These are phyloP conservation scores for Nothoprocta pentlandii DNA, from an alignment of 2,113 vertebrate species.

Conservation along the genomic window DNA sequence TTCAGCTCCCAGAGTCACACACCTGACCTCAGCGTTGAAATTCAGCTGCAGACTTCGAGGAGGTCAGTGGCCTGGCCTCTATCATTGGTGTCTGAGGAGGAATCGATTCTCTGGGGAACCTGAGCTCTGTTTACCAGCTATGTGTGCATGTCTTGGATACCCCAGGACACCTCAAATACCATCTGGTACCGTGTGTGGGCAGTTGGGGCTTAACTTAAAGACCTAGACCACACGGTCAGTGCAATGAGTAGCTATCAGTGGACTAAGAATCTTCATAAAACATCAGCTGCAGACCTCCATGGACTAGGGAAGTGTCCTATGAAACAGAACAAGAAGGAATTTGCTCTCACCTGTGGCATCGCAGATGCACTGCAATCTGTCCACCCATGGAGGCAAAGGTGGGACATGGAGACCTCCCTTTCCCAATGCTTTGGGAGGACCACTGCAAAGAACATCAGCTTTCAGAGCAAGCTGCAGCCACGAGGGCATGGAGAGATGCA, in stretches of 20 bases:
- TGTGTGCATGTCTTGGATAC: accelerated
- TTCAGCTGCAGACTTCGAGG: neutral
- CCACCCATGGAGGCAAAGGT: neutral
- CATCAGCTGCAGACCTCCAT: neutral
- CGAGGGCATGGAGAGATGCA: neutral
- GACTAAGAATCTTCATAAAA: neutral
- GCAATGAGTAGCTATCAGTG: neutral
- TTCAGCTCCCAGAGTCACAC: neutral
- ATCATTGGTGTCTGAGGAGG: neutral
- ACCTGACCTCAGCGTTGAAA: accelerated
- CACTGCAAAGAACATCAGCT: accelerated
- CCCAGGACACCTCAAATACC: neutral
- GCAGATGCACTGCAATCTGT: neutral
- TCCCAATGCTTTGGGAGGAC: neutral
- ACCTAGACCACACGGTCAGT: no score
- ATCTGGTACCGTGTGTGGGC: accelerated
- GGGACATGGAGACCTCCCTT: neutral
- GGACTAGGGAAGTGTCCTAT: neutral
- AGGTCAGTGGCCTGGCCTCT: accelerated
- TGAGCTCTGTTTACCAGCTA: accelerated
- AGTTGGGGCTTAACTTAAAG: neutral
- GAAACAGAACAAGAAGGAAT: neutral
- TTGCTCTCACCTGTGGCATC: neutral
- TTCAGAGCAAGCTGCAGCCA: neutral
- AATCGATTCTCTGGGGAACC: neutral